Percentiles rank a stretch among this genome's conserved stretches.
Evolutionary conservation across 2,888 invertebrate genomes (phyloP).

Genomic region (Sinopyrophorus schimmeli): DNA sequence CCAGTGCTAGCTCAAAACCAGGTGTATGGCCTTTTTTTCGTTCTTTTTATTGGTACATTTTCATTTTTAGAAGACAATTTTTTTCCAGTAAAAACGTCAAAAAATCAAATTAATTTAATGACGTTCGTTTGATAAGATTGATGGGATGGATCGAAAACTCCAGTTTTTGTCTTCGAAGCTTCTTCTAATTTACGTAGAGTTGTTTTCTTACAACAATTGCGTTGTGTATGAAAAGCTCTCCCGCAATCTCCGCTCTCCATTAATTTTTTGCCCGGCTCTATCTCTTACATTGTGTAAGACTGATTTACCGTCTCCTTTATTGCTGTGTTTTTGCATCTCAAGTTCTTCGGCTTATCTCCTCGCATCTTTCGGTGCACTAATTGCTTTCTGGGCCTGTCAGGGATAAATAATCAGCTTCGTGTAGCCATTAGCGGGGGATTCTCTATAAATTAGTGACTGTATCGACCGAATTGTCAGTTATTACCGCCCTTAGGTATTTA

Average conservation of each 20-base stretch:
- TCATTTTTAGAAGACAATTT: no score
- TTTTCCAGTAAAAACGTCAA: no score
- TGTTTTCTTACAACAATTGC: constrained; percentile 20
- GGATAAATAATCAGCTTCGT: constrained; percentile 49
- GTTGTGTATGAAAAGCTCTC: constrained; percentile 32
- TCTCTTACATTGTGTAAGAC: constrained; percentile 41
- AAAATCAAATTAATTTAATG: no score
- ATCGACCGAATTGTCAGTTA: constrained; percentile 38
- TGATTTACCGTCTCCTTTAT: constrained; percentile 42
- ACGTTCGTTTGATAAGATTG: no score
- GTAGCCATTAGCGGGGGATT: constrained; percentile 47
- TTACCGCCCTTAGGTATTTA: constrained; percentile 32
- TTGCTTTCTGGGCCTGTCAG: constrained; percentile 43
- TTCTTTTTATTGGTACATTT: no score
- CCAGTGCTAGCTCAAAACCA: no score
- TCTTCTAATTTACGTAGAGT: constrained; percentile 23
- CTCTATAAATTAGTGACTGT: constrained; percentile 47
- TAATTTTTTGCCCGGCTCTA: constrained; percentile 40
- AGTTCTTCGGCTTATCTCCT: constrained; percentile 39
- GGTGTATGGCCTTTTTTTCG: no score
- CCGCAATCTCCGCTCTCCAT: constrained; percentile 41
- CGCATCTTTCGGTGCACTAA: constrained; percentile 41
- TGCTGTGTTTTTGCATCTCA: constrained; percentile 46
- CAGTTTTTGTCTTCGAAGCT: no score
- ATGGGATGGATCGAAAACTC: no score